Evolutionary conservation across 2,113 vertebrate species (phyloP), one percentile per base, ranked within the genome.

Genomic region (Perca fluviatilis): DNA sequence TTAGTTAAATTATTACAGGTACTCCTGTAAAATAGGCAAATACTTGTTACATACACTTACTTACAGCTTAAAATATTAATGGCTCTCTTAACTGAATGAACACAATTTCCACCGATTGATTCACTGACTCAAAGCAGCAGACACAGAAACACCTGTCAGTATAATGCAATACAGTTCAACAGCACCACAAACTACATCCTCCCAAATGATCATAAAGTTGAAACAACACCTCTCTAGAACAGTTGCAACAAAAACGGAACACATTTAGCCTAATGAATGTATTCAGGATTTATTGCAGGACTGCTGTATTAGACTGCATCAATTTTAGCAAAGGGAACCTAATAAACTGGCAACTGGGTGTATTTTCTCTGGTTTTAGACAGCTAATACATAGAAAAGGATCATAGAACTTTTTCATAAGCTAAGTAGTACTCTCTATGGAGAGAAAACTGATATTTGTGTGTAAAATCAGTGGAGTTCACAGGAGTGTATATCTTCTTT

Each of bases 321-420:
- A 11, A 18, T 36, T 62, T 47, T 46, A 66, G 61, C 11, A 43
- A n/a, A 13, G 63, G 25, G 14, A 7, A 47, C n/a, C 43, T 19
- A 21, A 5, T 30, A 21, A 21, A 50, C 25, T 30, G 18, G 25
- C 25, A 30, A 21, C 25, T 51, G 25, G 21, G 47, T 40, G 8
- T 25, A 46, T 58, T 71, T 72, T 47, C 54, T 71, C 51, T 18
- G 13, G n/a, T 9, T 72, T 46, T 27, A 46, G 14, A 72, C 25
- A 47, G 15, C 9, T 30, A 14, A 49, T 10, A 15, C 11, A 9
- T 40, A 49, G 11, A 73, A 47, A 3, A 60, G 4, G 2, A 47
- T 10, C 15, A 9, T 46, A 2, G 5, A 57, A 6, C 8, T 57
- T 0, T n/a, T 43, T 71, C 30, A 64, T 4, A 16, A 46, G n/a